Evolutionary conservation across 2,888 invertebrate genomes (phyloP), one percentile per base, ranked within the genome.

Genomic region (Macropis europaea): DNA sequence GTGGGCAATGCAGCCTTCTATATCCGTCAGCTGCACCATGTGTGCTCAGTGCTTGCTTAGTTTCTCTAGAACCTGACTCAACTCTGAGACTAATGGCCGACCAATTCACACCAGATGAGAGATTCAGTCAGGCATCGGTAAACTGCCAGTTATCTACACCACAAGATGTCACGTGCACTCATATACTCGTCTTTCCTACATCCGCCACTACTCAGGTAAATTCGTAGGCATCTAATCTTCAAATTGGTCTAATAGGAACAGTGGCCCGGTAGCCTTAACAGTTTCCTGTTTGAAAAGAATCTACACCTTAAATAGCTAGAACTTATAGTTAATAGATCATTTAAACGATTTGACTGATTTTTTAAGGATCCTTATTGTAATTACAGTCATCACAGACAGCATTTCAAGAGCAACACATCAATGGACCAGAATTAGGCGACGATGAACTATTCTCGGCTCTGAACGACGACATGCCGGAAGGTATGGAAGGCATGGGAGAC

Each of bases 111-210:
- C 97, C 97, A n/a, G 97, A 97, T 90, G 97, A 97, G 90, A 92
- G 97, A 63, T 97, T 97, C 91, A 94, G 95, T 77, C 96, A 96
- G 90, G 95, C 95, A 80, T 95, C 96, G 68, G 96, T 96, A 87
- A 96, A 97, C 90, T 96, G 96, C 86, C 95, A 96, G 80, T 92
- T 99, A 84, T 96, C 97, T 83, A 99, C 99, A 69, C 99, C 99
- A 4, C 94, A 97, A 77, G 99, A 99, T 91, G 97, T 98, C 75
- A 96, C 97, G 63, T 97, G 97, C 90, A 99, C 99, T 68, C 99
- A 99, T 90, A 99, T 99, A 82, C 93, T 99, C 82, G 99, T 99
- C 82, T 99, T 99, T 91, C 99, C 99, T 52, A 99, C 98, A 38
- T 98, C 97, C 70, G 97, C 98, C 42, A 97, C 97, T 63, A 97